Percentiles rank a stretch among this genome's conserved stretches.
Evolutionary conservation across 2,113 vertebrate species (phyloP).

Genomic region (Myotis brandtii): DNA sequence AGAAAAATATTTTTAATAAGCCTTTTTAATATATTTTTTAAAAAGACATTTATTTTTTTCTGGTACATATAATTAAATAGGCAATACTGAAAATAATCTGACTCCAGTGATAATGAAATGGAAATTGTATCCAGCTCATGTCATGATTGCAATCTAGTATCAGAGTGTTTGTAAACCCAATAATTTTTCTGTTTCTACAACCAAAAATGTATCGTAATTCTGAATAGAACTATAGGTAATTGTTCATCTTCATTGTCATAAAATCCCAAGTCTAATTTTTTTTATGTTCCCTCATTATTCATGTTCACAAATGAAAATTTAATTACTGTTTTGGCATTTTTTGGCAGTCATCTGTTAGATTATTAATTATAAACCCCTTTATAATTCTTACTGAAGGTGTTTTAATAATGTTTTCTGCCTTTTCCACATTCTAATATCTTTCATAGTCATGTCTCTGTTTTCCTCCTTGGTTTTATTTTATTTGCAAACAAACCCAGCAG

Average conservation of each 20-base stretch:
- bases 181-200: constrained; percentile 44
- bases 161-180: background rate
- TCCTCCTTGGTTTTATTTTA: constrained; percentile 53
- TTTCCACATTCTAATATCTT: constrained; percentile 45
- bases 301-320: constrained; percentile 61
- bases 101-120: background rate
- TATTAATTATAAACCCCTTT: constrained; percentile 71
- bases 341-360: constrained; percentile 47
- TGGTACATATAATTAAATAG: background rate
- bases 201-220: background rate
- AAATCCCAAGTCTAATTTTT: background rate
- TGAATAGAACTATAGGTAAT: constrained; percentile 34
- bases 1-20: background rate
- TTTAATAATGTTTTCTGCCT: constrained; percentile 72
- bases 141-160: background rate
- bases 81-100: background rate
- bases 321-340: constrained; percentile 66
- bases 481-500: constrained; percentile 48
- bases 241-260: background rate
- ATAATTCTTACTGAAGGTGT: constrained; percentile 52
- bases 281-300: constrained; percentile 58
- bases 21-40: background rate
- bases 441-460: constrained; percentile 40
- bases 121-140: constrained; percentile 9
- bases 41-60: background rate